phyloP scores from a whole-genome alignment of 2,888 invertebrate genomes.

The Caenorhabditis wallacei region DNA sequence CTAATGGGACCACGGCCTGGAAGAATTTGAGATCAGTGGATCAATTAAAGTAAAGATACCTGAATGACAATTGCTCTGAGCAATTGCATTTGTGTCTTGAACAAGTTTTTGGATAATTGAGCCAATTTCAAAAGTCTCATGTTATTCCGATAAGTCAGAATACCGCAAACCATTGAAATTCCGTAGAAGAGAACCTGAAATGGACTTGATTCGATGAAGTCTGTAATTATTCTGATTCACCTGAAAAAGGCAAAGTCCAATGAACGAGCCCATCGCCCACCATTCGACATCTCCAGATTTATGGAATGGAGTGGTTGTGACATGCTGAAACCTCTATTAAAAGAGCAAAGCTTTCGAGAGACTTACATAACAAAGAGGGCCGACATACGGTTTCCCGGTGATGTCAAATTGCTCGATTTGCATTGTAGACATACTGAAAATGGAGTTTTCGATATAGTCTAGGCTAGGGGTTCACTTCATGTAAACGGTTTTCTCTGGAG shows the following conservation, averaged over 20 bases:
- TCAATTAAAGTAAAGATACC: neutral
- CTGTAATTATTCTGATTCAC: neutral
- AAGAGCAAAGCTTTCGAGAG: neutral
- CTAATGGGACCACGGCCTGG: slow-evolving; percentile 27
- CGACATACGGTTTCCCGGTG: slow-evolving; percentile 24
- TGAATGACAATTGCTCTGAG: slow-evolving; percentile 38
- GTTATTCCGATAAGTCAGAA: slow-evolving; percentile 25
- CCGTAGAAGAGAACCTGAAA: slow-evolving; percentile 48
- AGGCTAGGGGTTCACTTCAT: no score
- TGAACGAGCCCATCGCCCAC: slow-evolving; percentile 28
- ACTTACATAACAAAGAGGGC: neutral
- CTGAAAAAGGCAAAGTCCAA: slow-evolving; percentile 38
- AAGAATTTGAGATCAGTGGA: neutral
- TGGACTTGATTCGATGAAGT: neutral
- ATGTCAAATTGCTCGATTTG: slow-evolving; percentile 24
- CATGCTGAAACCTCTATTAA: slow-evolving; percentile 19
- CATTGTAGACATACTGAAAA: slow-evolving; percentile 24
- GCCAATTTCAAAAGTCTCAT: slow-evolving; percentile 25
- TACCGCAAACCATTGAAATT: slow-evolving; percentile 35
- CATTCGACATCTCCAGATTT: slow-evolving; percentile 37
- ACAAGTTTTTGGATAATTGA: slow-evolving; percentile 27
- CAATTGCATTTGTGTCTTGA: slow-evolving; percentile 41
- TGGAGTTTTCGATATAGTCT: no score
- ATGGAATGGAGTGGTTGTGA: slow-evolving; percentile 24
- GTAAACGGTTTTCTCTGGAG: slow-evolving; percentile 23